These are phyloP conservation scores for Gisinianus flammeolus DNA, from an alignment of 2,888 invertebrate genomes.

Conservation along the genomic window DNA sequence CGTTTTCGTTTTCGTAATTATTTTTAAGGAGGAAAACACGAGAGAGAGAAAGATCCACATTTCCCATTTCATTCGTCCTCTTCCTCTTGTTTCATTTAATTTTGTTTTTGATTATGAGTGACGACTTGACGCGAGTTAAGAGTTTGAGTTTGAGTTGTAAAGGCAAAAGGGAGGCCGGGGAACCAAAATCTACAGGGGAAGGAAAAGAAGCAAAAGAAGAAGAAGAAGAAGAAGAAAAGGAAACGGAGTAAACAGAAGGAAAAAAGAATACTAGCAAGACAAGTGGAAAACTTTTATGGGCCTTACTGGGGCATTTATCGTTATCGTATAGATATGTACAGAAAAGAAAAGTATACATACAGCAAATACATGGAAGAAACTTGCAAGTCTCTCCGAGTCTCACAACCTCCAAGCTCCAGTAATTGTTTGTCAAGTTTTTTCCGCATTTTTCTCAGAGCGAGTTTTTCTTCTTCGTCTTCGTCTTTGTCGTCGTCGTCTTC, in stretches of 20 bases:
- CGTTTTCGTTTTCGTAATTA: background rate
- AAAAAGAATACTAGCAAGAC: background rate
- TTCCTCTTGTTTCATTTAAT: background rate
- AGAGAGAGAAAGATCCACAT: background rate
- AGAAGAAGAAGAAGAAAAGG: background rate
- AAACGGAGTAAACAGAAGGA: too few relatives aligned
- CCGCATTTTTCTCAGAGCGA: conserved; percentile 23
- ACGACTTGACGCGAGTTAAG: background rate
- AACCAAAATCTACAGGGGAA: too few relatives aligned
- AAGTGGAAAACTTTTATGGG: background rate
- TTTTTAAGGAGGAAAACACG: background rate
- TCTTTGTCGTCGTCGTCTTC: background rate
- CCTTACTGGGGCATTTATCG: background rate
- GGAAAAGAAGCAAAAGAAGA: background rate
- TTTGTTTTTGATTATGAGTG: background rate
- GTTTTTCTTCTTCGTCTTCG: conserved; percentile 5
- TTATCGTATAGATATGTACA: background rate
- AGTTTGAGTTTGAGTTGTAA: background rate
- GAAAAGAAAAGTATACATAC: background rate
- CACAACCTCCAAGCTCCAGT: conserved; percentile 25
- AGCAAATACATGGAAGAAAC: too few relatives aligned
- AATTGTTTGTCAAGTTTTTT: conserved; percentile 39
- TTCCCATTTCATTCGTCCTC: background rate
- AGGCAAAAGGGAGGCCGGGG: too few relatives aligned
- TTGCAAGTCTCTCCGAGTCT: background rate